Base-by-base conservation (phyloP, 2,797 vertebrate species). In the Amniataba percoides region DNA sequence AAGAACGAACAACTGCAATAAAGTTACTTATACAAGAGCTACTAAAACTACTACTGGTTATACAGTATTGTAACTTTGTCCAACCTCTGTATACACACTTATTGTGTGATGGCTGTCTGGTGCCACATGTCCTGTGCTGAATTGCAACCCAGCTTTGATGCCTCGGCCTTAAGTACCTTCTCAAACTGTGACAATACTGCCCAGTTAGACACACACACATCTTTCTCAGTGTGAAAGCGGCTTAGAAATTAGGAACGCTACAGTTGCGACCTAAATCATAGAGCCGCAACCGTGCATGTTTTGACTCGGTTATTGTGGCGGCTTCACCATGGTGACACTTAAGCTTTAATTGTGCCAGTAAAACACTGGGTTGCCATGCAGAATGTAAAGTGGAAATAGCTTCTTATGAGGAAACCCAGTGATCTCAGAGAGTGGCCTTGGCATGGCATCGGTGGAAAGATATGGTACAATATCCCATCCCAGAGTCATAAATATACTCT, bases 381-480 rank as follows among this genome's bases (percentile, higher is more conserved):
- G 51, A 90, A 87, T 80, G 78, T 83, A 84, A 93, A 90, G 83
- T 88, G 81, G 74, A 89, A 92, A 86, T 88, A 80, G 75, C 68
- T 87, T 71, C 57, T 63, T 87, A 53, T 82, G 86, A 93, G 92
- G 89, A 85, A 89, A 84, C 80, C 80, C 67, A 76, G 81, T 85
- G 84, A 87, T 91, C 88, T 88, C 64, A 89, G 78, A 72, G 67
- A 72, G 58, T 49, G 57, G 77, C 79, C 74, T 77, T 88, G 89
- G 85, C 86, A 48, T 52, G 43, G 62, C 9, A 66, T 57, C 69
- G 67, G 53, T 90, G 87, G 85, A 91, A 90, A 84, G 74, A 92
- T 87, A 83, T 75, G 45, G 78, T 82, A 77, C 84, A 85, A 88
- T 85, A 69, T 85, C 83, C 77, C 52, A 81, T 87, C 82, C 73